Base-by-base conservation (phyloP, 2,797 vertebrate species). In the Zenarchopterus dispar region DNA sequence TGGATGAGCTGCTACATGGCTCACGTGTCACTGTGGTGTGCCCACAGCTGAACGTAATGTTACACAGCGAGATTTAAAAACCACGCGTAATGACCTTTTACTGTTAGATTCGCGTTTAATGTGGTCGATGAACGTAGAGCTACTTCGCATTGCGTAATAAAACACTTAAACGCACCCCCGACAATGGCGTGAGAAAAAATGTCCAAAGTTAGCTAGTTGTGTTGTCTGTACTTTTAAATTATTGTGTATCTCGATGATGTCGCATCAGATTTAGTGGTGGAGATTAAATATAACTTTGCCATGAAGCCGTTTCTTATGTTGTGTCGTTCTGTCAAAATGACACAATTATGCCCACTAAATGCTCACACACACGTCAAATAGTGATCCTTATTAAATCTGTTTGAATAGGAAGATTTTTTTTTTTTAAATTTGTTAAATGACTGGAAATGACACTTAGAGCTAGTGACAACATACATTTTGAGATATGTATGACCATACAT, bases 11-110 rank as follows among this genome's bases (percentile, higher is more conserved):
- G 57, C 63, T 81, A 73, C 75, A 71, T 71, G 78, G 75, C 85
- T 91, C 90, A 90, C 89, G 90, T 91, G 89, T 90, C 90, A 89
- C 79, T 70, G 78, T 83, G 84, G 87, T 81, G 58, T 78, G 58
- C 78, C 73, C 48, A 13, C 33, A 63, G 76, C 23, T 70, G 70
- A 73, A 77, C 67, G 76, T 66, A 75, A 55, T 72, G 33, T 62
- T 55, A 51, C 56, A 31, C 62, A 31, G 33, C 33, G 3, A 16
- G 51, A 6, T 22, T 50, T 47, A 22, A 22, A 4, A 21, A 21
- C 13, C 1, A n/a, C 4, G 1, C 13, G 0, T 16, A 2, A 33
- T 0, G 0, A 15, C 0, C 0, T 4, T 22, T 53, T 18, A 18
- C 1, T 1, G 1, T 0, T 0, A 4, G 2, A 2, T 4, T 2